Evolutionary conservation across 2,113 vertebrate genomes (phyloP), one percentile per base, ranked within the genome.

Genomic region (Lophochroa leadbeateri): DNA sequence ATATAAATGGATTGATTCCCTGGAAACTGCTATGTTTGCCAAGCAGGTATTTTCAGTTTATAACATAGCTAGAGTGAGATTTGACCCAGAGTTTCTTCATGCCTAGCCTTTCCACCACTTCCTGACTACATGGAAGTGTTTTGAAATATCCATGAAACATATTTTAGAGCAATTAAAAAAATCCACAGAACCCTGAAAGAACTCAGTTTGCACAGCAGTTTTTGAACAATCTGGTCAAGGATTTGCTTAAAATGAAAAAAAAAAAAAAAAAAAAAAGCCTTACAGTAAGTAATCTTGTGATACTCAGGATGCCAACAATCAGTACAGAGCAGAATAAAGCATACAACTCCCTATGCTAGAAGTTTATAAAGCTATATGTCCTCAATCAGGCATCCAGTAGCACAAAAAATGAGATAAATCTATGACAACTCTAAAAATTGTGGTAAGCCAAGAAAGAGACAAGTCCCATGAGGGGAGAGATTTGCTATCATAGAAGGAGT

Each of bases 351-450:
- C n/a, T 14, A 23, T 14, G 14, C 8, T 49, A 78, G 6, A 68
- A 72, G 58, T 25, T 72, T 44, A 55, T 49, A 55, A 43, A 49
- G 27, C 17, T 68, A 10, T 19, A 35, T 57, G 33, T 17, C 19
- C n/a, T 19, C 2, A 0, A 37, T 10, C 33, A 68, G 18, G 15
- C 13, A 68, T 5, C 5, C 35, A 58, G 6, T 6, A 27, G 6
- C 41, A 74, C 5, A 57, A 57, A 72, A 65, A 11, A 9, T 7
- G n/a, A 44, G 20, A 70, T 7, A 25, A 53, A 41, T 31, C 28
- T 50, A n/a, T 17, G 28, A 33, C 23, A 70, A 44, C 46, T 49
- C 28, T 13, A 69, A 69, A 83, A 64, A 69, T 29, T 28, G n/a
- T 1, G 13, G 33, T n/a, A 83, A 49, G 28, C 8, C 50, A 53